Evolutionary conservation across 2,113 vertebrate species (phyloP).

Genomic region (Dendropsophus ebraccatus): DNA sequence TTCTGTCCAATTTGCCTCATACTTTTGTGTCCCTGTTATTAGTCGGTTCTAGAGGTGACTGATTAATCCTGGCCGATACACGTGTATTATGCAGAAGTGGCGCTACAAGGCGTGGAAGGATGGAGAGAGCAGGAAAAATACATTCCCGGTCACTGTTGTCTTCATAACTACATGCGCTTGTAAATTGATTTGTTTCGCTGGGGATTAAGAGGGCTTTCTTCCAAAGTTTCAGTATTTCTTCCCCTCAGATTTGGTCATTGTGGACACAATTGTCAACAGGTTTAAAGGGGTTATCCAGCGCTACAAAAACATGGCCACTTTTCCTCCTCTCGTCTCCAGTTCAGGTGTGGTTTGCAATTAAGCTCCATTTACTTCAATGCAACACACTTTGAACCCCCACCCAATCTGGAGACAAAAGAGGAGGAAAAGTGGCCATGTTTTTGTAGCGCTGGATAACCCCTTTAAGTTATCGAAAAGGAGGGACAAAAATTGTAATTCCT

Average conservation of each 20-base stretch:
- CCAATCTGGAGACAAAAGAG: no score
- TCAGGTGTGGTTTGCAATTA: no score
- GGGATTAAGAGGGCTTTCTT: neutral
- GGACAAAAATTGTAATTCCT: neutral
- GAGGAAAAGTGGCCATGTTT: no score
- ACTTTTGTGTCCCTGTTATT: constrained; percentile 14
- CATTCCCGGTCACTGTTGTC: neutral
- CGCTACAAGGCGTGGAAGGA: neutral
- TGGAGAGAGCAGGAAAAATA: neutral
- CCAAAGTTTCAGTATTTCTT: neutral
- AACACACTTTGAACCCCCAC: no score
- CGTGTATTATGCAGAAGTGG: neutral
- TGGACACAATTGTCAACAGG: neutral
- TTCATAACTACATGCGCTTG: neutral
- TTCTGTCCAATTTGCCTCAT: constrained; percentile 45
- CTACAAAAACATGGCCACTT: no score
- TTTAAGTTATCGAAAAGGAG: neutral
- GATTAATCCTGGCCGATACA: constrained; percentile 30
- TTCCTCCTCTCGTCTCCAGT: no score
- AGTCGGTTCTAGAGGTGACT: constrained; percentile 11
- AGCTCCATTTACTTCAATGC: no score
- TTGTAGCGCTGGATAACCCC: no score
- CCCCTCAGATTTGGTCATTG: neutral
- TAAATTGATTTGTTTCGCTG: neutral
- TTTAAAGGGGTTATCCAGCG: no score